These are phyloP conservation scores for Magallana nippona DNA, from an alignment of 2,888 invertebrate genomes.

Conservation along the genomic window DNA sequence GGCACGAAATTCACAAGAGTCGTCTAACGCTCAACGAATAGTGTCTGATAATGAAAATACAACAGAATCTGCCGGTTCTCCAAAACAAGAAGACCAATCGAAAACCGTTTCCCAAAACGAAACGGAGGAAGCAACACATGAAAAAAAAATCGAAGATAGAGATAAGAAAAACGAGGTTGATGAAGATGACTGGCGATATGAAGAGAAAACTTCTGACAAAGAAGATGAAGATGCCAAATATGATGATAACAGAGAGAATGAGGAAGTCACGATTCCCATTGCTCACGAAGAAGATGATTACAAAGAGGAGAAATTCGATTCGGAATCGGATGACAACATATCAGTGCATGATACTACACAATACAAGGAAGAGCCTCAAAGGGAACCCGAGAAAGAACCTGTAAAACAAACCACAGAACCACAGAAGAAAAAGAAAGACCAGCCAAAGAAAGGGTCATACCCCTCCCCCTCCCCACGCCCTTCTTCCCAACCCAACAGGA, in stretches of 20 bases:
- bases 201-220: not conserved
- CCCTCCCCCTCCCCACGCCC: slow-evolving; percentile 21
- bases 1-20: not conserved
- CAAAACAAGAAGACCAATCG: not conserved
- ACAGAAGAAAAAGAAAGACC: slow-evolving; percentile 10
- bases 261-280: not conserved
- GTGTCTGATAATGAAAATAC: not conserved
- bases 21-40: not conserved
- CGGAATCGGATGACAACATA: slow-evolving; percentile 10
- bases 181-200: not conserved
- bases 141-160: not conserved
- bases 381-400: not conserved
- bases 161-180: not conserved
- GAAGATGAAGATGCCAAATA: slow-evolving; percentile 10
- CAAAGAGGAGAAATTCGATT: slow-evolving; percentile 26
- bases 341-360: slow-evolving; percentile 29
- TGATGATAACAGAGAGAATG: not conserved
- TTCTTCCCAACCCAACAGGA: slow-evolving; percentile 23
- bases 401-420: not conserved
- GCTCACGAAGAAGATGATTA: not conserved
- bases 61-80: not conserved
- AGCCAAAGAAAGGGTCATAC: not conserved
- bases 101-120: not conserved
- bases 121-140: not conserved
- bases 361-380: not conserved